Evolutionary conservation across 2,113 vertebrate species (phyloP).

Genomic region (Lepus europaeus): DNA sequence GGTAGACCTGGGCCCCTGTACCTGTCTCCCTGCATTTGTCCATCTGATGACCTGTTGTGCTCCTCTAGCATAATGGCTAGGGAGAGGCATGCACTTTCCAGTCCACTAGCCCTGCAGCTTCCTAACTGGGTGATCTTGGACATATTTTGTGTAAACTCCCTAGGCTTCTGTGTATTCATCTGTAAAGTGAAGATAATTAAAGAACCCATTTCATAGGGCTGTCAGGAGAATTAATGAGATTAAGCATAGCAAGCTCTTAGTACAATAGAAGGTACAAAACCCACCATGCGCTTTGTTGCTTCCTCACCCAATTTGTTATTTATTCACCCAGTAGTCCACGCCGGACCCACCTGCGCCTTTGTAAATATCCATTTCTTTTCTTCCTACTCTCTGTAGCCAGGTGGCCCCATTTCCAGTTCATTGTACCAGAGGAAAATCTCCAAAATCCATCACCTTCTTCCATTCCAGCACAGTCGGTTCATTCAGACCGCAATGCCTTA

Average conservation of each 20-base stretch:
- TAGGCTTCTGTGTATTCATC: not conserved
- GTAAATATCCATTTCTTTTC: not conserved
- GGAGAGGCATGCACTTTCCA: not conserved
- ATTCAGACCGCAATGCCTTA: accelerated
- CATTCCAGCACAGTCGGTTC: accelerated
- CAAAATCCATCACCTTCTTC: not conserved
- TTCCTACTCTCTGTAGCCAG: no score
- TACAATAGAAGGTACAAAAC: slow-evolving; percentile 5
- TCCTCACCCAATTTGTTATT: slow-evolving; percentile 14
- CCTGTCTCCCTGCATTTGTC: not conserved
- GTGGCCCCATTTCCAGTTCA: not conserved
- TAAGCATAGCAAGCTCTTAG: not conserved
- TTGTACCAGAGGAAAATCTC: not conserved
- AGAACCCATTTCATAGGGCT: not conserved
- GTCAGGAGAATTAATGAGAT: slow-evolving; percentile 63
- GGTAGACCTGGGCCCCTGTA: accelerated
- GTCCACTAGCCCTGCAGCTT: not conserved
- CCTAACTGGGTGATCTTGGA: not conserved
- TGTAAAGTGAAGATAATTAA: slow-evolving; percentile 61
- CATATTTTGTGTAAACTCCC: not conserved
- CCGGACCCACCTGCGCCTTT: not conserved
- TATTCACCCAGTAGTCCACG: not conserved
- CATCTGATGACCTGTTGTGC: not conserved
- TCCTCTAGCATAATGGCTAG: not conserved
- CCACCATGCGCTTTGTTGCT: not conserved